A percentile compares a stretch with the other conserved stretches of the same genome.
These are phyloP conservation scores for Lydus trimaculatus DNA, from an alignment of 2,888 invertebrate species.

Conservation along the genomic window DNA sequence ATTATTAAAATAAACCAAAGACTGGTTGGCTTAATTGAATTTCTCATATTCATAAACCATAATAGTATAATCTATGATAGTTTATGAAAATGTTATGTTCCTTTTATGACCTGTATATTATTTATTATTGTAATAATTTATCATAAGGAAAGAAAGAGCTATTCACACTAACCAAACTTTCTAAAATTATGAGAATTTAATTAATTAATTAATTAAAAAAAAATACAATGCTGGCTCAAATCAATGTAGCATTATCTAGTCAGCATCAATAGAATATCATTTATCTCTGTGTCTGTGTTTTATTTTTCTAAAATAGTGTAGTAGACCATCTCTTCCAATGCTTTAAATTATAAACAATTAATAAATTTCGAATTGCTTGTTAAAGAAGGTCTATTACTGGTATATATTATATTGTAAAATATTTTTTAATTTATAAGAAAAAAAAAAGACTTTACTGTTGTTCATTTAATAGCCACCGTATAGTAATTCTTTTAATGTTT, in stretches of 20 bases:
- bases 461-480: slow-evolving; percentile 31
- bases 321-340: slow-evolving; percentile 36
- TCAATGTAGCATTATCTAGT: slow-evolving; percentile 56
- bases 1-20: slow-evolving; percentile 53
- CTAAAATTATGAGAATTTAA: slow-evolving; percentile 14
- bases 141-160: slow-evolving; percentile 10
- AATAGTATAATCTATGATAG: background rate
- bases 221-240: slow-evolving; percentile 52
- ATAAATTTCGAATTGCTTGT: slow-evolving; percentile 28
- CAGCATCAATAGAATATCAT: slow-evolving; percentile 49
- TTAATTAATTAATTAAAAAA: background rate
- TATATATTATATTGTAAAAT: slow-evolving; percentile 14
- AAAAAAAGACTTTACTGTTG: slow-evolving; percentile 27
- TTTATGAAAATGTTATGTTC: slow-evolving; percentile 27
- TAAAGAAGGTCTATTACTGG: slow-evolving; percentile 36
- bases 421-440: slow-evolving; percentile 11
- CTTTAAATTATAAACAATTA: slow-evolving; percentile 13
- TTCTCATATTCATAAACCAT: slow-evolving; percentile 41
- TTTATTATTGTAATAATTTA: slow-evolving; percentile 16
- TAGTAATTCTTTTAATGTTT: slow-evolving; percentile 18
- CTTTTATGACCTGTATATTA: slow-evolving; percentile 32
- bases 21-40: slow-evolving; percentile 50
- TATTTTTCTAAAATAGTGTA: slow-evolving; percentile 27
- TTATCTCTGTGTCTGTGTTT: slow-evolving; percentile 39
- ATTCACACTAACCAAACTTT: slow-evolving; percentile 41